Conservation (phyloP, 2,888 invertebrate species). For the Megaustenia siamemsis region DNA sequence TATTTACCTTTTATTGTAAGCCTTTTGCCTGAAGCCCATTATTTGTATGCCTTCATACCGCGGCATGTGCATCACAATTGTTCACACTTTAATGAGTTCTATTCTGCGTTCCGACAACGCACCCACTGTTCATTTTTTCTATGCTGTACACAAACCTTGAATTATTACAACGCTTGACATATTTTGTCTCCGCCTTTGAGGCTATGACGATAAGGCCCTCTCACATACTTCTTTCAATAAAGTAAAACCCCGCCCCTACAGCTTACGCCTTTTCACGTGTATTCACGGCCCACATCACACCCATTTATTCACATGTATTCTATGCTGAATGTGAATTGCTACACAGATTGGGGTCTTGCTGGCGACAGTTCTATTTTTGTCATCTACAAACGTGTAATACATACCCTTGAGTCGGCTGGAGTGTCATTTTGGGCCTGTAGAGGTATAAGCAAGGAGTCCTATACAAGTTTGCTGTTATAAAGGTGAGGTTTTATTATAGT, state of each 20-base stretch:
- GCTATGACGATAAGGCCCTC: too few species aligned
- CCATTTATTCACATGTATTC: background rate
- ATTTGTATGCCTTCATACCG: too few species aligned
- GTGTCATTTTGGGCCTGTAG: background rate
- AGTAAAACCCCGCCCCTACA: background rate
- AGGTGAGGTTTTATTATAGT: background rate
- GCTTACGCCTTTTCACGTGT: background rate
- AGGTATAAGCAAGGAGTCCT: background rate
- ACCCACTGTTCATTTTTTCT: too few species aligned
- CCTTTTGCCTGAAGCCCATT: too few species aligned
- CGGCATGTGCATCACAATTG: too few species aligned
- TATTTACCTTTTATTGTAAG: too few species aligned
- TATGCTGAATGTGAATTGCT: background rate
- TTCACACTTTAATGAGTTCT: too few species aligned
- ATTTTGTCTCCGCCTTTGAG: too few species aligned
- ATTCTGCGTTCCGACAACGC: too few species aligned
- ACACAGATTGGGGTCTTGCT: background rate
- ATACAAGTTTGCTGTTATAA: background rate
- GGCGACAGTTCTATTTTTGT: background rate
- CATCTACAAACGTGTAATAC: background rate
- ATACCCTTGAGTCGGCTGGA: conserved; percentile 21
- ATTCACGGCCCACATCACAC: background rate
- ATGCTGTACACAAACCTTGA: too few species aligned
- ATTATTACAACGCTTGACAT: too few species aligned
- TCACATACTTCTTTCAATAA: background rate